phyloP scores from a whole-genome alignment of 23 tunicate species.

The Halocynthia roretzi region DNA sequence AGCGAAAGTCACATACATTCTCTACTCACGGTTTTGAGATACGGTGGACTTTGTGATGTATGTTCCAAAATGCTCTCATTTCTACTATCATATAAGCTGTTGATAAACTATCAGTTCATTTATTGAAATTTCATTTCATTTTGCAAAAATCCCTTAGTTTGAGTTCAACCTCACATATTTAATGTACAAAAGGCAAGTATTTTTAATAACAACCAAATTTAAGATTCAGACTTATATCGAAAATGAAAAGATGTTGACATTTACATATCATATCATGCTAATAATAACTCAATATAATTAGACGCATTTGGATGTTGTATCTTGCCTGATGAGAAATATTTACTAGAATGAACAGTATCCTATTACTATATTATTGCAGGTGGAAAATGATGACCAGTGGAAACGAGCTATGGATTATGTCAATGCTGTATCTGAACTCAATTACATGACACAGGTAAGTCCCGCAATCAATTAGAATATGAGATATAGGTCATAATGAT shows the following conservation, averaged over 20 bases:
- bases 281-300: too few relatives aligned
- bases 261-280: too few relatives aligned
- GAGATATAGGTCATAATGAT: too few relatives aligned
- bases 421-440: conserved; percentile 89
- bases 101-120: not conserved
- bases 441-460: conserved; percentile 93
- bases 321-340: not conserved
- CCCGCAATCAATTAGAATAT: not conserved
- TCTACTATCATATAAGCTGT: too few relatives aligned
- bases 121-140: not conserved
- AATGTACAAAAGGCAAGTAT: too few relatives aligned
- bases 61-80: conserved; percentile 2
- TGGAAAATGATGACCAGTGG: conserved; percentile 85
- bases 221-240: too few relatives aligned
- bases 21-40: conserved; percentile 79
- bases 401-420: conserved; percentile 88
- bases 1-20: conserved; percentile 98
- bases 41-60: conserved; percentile 95
- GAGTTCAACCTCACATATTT: too few relatives aligned
- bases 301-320: too few relatives aligned
- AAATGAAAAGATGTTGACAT: too few relatives aligned
- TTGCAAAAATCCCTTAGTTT: not conserved
- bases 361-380: conserved; percentile 11
- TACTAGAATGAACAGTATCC: not conserved
- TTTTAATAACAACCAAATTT: too few relatives aligned